phyloP scores from a whole-genome alignment of 2,888 invertebrate genomes.

The Yponomeuta plumbellus region DNA sequence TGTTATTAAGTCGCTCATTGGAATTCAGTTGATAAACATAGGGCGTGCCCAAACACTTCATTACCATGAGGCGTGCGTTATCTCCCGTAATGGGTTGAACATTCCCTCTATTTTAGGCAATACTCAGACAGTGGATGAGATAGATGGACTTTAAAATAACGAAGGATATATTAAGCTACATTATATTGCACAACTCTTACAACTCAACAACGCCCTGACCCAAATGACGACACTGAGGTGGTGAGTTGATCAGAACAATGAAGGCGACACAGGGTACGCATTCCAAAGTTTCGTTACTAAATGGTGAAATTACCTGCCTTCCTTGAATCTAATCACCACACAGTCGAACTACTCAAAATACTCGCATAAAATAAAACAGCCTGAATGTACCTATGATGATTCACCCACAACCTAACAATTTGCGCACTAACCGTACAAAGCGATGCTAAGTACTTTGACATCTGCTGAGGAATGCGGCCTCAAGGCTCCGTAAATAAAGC shows the following conservation, averaged over 20 bases:
- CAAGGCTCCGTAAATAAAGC: conserved; percentile 47
- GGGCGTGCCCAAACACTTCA: not conserved
- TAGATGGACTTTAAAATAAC: too few relatives aligned
- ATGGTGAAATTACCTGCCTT: too few relatives aligned
- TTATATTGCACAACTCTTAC: too few relatives aligned
- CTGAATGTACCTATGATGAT: not conserved
- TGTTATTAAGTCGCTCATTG: not conserved
- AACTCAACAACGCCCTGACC: too few relatives aligned
- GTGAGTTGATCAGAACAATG: too few relatives aligned
- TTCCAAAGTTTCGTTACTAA: too few relatives aligned
- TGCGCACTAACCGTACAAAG: not conserved
- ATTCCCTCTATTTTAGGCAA: not conserved
- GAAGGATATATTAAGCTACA: too few relatives aligned
- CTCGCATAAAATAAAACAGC: too few relatives aligned
- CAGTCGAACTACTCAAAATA: too few relatives aligned
- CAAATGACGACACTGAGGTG: too few relatives aligned
- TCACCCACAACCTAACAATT: not conserved
- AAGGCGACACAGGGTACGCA: too few relatives aligned
- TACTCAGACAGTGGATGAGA: not conserved
- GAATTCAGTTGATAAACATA: not conserved
- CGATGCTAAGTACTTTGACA: conserved; percentile 33
- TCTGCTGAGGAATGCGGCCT: conserved; percentile 61
- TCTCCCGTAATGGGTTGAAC: not conserved
- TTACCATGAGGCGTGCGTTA: not conserved
- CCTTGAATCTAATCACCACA: too few relatives aligned